Conservation (phyloP, 2,888 invertebrate genomes). For the Diaprepes abbreviatus region DNA sequence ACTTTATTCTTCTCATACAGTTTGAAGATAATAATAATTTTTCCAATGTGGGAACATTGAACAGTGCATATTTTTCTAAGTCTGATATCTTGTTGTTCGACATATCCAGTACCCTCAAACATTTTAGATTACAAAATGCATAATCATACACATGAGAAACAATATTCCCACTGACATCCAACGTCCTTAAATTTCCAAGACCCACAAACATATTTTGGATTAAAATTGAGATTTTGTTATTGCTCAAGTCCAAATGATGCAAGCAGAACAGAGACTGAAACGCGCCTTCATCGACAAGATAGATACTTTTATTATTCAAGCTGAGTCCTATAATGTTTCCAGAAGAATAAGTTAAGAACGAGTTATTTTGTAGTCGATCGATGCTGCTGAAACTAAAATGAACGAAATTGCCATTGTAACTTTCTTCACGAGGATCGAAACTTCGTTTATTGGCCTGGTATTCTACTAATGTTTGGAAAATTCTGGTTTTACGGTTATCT, state of each 20-base stretch:
- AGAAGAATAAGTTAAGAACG: slow-evolving; percentile 57
- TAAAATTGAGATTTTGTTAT: slow-evolving; percentile 56
- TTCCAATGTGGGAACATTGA: slow-evolving; percentile 1
- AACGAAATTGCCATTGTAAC: slow-evolving; percentile 57
- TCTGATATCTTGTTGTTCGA: slow-evolving; percentile 56
- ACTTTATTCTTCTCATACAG: slow-evolving; percentile 52
- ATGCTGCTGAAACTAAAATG: slow-evolving; percentile 50
- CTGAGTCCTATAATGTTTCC: slow-evolving; percentile 54
- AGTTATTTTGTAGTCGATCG: slow-evolving; percentile 54
- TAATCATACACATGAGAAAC: slow-evolving; percentile 50
- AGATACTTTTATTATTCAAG: slow-evolving; percentile 55
- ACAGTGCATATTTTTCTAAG: slow-evolving; percentile 38
- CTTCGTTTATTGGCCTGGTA: slow-evolving; percentile 56
- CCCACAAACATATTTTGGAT: slow-evolving; percentile 49
- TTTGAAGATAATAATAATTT: slow-evolving; percentile 24
- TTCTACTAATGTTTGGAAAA: slow-evolving; percentile 54
- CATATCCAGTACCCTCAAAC: slow-evolving; percentile 56
- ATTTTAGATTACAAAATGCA: slow-evolving; percentile 44
- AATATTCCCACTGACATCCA: slow-evolving; percentile 56
- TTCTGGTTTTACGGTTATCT: slow-evolving; percentile 45
- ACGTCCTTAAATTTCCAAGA: slow-evolving; percentile 51
- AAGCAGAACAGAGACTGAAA: slow-evolving; percentile 59
- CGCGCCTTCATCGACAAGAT: slow-evolving; percentile 55
- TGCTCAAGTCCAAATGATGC: slow-evolving; percentile 54
- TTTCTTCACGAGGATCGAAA: slow-evolving; percentile 52